A percentile compares a stretch with the other conserved stretches of the same genome.
Conservation (phyloP, 2,113 vertebrate species). For the Acanthochromis polyacanthus region DNA sequence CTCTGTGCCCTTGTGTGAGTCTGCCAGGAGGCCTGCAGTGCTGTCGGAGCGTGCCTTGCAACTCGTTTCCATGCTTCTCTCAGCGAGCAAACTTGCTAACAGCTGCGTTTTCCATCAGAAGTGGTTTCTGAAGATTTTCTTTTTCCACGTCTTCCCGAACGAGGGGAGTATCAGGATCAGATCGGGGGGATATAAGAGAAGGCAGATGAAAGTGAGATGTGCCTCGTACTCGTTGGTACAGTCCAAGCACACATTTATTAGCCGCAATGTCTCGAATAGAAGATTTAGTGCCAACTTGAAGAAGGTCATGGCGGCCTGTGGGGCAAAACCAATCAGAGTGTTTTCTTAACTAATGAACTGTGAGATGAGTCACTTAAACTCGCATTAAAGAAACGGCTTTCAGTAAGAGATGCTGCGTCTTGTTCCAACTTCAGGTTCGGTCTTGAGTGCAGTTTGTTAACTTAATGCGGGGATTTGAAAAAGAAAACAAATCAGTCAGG, state of each 20-base stretch:
- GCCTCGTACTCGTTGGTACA: constrained; percentile 25
- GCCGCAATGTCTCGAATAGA: constrained; percentile 29
- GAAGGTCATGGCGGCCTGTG: constrained; percentile 21
- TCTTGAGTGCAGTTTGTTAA: constrained; percentile 25
- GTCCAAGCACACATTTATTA: constrained; percentile 35
- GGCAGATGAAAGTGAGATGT: constrained; percentile 78
- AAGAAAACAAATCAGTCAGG: constrained; percentile 24
- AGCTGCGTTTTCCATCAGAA: constrained; percentile 92
- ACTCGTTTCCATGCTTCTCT: constrained; percentile 77
- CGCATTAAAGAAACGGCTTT: constrained; percentile 27
- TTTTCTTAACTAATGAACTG: constrained; percentile 60
- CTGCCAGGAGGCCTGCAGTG: constrained; percentile 66
- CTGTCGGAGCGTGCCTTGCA: constrained; percentile 59
- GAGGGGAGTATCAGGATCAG: constrained; percentile 43
- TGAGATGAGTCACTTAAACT: constrained; percentile 62
- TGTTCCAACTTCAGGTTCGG: constrained; percentile 32
- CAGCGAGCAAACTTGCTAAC: constrained; percentile 89
- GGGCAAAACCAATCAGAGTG: constrained; percentile 48
- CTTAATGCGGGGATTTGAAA: constrained; percentile 29
- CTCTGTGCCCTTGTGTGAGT: constrained; percentile 54
- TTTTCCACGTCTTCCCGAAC: constrained; percentile 9
- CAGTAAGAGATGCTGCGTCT: constrained; percentile 13
- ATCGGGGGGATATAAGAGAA: background rate
- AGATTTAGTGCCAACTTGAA: constrained; percentile 36
- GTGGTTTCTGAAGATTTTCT: constrained; percentile 81